Percentiles rank a stretch among this genome's conserved stretches.
phyloP scores from a whole-genome alignment of 2,888 invertebrate genomes.

The Standfussiana lucernea region DNA sequence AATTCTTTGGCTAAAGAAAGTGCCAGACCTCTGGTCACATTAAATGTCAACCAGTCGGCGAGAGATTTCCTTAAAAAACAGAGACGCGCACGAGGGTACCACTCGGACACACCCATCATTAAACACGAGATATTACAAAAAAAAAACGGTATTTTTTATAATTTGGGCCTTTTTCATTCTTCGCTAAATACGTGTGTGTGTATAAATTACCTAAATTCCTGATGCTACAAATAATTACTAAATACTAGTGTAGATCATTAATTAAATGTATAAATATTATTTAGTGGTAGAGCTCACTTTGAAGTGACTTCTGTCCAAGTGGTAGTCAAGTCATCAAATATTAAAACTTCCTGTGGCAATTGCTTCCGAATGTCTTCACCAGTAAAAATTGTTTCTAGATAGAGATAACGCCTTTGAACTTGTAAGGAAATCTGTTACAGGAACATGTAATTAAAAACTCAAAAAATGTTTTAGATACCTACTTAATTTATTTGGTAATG shows the following conservation, averaged over 20 bases:
- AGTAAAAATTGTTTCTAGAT: conserved; percentile 96
- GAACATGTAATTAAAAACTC: conserved; percentile 9
- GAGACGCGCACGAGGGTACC: no score
- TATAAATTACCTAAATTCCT: background rate
- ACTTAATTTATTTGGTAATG: background rate
- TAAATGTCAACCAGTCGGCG: no score
- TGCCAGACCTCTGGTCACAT: no score
- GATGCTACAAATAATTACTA: no score
- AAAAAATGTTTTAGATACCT: background rate
- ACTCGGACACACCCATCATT: no score
- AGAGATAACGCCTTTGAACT: conserved; percentile 96
- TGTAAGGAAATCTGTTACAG: conserved; percentile 90
- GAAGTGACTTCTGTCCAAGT: conserved; percentile 93
- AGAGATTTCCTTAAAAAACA: no score
- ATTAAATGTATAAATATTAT: conserved; percentile 7
- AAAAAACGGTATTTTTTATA: no score
- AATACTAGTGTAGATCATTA: background rate
- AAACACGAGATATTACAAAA: no score
- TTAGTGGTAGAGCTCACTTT: conserved; percentile 80
- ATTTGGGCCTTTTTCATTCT: no score
- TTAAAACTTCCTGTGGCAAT: conserved; percentile 93
- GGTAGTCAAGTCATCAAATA: conserved; percentile 93
- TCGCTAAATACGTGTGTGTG: background rate
- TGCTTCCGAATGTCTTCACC: conserved; percentile 97
- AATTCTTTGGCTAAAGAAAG: no score